Base-by-base conservation (phyloP, 2,888 invertebrate species). In the Horisme vitalbata region DNA sequence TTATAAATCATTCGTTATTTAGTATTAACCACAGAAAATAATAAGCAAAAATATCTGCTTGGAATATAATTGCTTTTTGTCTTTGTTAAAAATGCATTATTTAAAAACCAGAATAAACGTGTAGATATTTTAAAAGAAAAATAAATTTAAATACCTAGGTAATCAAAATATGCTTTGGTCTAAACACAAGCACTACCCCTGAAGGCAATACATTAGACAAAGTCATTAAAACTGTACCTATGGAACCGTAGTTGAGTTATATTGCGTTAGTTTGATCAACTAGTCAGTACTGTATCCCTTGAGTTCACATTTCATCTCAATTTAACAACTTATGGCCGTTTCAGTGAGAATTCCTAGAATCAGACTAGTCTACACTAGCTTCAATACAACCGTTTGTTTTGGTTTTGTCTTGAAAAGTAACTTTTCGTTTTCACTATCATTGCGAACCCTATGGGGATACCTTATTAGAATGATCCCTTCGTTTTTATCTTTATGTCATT, bases 251-350 rank as follows among this genome's bases (percentile, higher is more conserved):
- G 67, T 65, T 63, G 31, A 43, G 56, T 53, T 62, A 52, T 63
- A 68, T 64, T 62, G 59, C 56, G 55, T 50, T 65, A 68, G 70
- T 72, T 73, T 74, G 70, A 76, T 75, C 49, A 69, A 68, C 58
- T 55, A 63, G 54, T 41, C 64, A 63, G 33, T 35, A 44, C 30
- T 37, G 23, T 38, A 45, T 53, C 76, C 63, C 73, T n/a, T 27
- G 73, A 70, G 76, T 38, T 51, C 48, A 61, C 58, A 63, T 72
- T 79, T 77, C 78, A 74, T 77, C 79, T 74, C 72, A 75, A 77
- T 79, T 77, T 70, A 71, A 71, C 71, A 64, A 71, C 62, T 75
- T 68, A 56, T 59, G 65, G 61, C 60, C 61, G 59, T 60, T 53
- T 37, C 45, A 41, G 36, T 45, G 23, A 35, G 24, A 27, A 44